Percentiles rank a stretch among this genome's conserved stretches.
These are phyloP conservation scores for Palythoa grandis DNA, from an alignment of 92 coral and sea anemone genomes.

Conservation along the genomic window DNA sequence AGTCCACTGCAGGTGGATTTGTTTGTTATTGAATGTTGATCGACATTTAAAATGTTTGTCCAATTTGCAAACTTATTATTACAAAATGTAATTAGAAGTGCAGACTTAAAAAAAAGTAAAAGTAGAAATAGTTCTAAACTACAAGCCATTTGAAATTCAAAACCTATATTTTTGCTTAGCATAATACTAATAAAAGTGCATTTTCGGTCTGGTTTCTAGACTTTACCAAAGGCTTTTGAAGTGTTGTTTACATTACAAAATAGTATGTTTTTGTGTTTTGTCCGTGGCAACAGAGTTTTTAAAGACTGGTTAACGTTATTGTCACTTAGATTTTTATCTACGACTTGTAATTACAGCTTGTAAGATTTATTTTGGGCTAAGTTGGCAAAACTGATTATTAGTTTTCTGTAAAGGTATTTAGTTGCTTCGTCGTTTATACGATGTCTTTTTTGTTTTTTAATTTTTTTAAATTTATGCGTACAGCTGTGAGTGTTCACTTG, in stretches of 20 bases:
- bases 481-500: no score
- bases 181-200: background rate
- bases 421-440: no score
- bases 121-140: no score
- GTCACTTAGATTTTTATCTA: background rate
- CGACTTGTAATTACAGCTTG: background rate
- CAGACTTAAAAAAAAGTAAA: background rate
- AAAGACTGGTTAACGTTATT: no score
- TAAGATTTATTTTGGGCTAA: no score
- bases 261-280: background rate
- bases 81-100: background rate
- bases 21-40: background rate
- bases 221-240: background rate
- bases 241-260: background rate
- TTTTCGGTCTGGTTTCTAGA: background rate
- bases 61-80: background rate
- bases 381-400: no score
- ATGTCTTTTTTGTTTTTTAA: no score
- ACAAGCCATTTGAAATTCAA: background rate
- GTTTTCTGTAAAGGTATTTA: no score
- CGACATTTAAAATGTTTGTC: background rate
- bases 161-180: background rate
- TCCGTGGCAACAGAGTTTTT: background rate
- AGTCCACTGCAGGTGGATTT: background rate
- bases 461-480: no score